Percentiles rank a stretch among this genome's conserved stretches.
Conservation (phyloP, 92 coral and sea anemone species). For the Desmophyllum pertusum region DNA sequence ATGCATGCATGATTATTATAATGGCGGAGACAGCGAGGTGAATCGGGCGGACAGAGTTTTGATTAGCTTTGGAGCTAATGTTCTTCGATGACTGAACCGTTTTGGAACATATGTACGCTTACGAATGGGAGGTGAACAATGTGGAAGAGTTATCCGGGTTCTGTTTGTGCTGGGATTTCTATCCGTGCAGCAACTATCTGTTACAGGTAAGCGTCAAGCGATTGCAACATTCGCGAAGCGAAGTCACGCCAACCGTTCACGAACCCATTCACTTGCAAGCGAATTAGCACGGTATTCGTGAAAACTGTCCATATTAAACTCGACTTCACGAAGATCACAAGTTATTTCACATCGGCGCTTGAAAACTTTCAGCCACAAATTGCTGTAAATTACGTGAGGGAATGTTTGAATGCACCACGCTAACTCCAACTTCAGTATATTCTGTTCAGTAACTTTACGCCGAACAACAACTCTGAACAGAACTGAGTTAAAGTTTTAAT, state of each 20-base stretch:
- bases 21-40: slow-evolving; percentile 12
- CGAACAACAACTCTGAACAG: neutral
- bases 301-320: neutral
- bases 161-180: slow-evolving; percentile 11
- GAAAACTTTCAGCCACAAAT: neutral
- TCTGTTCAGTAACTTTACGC: neutral
- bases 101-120: neutral
- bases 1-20: neutral
- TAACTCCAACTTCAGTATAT: neutral
- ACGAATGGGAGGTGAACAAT: slow-evolving; percentile 14
- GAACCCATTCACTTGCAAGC: neutral
- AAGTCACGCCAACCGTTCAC: slow-evolving; percentile 33
- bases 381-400: neutral
- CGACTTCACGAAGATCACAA: neutral
- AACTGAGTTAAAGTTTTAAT: neutral
- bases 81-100: slow-evolving; percentile 19
- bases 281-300: neutral
- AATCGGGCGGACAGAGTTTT: neutral
- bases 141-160: neutral
- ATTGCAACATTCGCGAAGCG: neutral
- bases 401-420: neutral
- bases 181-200: neutral
- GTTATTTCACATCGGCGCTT: too few relatives aligned
- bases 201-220: slow-evolving; percentile 20
- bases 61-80: neutral